Evolutionary conservation across 2,888 invertebrate genomes (phyloP).

Genomic region (Xestia sexstrigata): DNA sequence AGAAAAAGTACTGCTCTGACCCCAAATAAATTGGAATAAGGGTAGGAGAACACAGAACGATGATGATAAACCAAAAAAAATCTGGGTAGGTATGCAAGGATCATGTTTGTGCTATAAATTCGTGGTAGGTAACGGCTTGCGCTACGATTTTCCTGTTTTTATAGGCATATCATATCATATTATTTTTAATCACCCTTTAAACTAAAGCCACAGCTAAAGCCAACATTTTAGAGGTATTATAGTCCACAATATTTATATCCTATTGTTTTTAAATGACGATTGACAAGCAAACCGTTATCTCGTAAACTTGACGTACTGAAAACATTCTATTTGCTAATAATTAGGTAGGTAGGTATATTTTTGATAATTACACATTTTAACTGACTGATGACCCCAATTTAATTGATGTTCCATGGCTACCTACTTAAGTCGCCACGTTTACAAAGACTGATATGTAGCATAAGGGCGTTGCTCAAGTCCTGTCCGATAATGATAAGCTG

Average conservation of each 20-base stretch:
- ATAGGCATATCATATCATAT: background rate
- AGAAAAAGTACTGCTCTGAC: no score
- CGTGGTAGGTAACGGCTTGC: background rate
- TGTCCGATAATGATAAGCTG: conserved; percentile 68
- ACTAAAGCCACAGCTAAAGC: no score
- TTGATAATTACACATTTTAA: conserved; percentile 48
- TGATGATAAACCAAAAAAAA: no score
- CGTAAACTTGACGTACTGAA: conserved; percentile 22
- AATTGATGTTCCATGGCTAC: conserved; percentile 38
- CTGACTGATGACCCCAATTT: conserved; percentile 62
- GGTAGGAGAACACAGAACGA: no score
- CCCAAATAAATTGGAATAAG: no score
- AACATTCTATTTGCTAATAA: conserved; percentile 27
- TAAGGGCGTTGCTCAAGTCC: conserved; percentile 66
- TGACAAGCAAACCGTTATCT: conserved; percentile 29
- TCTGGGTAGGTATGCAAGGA: background rate
- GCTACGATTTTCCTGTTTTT: background rate
- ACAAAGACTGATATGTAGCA: conserved; percentile 65
- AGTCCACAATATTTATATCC: background rate
- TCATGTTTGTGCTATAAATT: background rate
- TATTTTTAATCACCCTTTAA: background rate
- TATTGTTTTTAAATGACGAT: conserved; percentile 18
- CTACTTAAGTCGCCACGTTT: conserved; percentile 70
- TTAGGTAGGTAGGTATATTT: conserved; percentile 46
- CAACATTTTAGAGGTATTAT: background rate